Percentiles rank a stretch among this genome's conserved stretches.
Conservation (phyloP, 2,113 vertebrate species). For the Trichechus manatus region DNA sequence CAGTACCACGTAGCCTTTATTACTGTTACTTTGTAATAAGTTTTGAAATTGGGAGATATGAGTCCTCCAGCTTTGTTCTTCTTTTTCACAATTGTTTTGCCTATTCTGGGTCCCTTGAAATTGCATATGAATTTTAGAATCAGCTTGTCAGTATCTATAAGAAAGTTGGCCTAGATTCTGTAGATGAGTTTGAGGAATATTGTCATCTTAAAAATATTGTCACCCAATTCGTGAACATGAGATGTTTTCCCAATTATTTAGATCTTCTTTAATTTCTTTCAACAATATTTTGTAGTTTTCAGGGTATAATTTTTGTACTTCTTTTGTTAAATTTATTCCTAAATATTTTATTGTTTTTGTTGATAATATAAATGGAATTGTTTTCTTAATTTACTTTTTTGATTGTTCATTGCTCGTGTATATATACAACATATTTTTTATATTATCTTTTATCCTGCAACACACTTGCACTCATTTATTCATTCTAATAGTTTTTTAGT, state of each 20-base stretch:
- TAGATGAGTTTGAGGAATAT: background rate
- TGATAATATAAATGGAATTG: background rate
- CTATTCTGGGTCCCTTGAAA: background rate
- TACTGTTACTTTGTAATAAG: background rate
- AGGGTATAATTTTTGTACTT: too few species aligned
- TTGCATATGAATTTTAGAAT: background rate
- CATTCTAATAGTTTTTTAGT: too few species aligned
- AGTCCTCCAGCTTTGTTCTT: background rate
- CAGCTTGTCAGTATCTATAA: background rate
- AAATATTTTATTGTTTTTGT: background rate
- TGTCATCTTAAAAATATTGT: too few species aligned
- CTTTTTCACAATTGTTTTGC: too few species aligned
- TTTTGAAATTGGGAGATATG: background rate
- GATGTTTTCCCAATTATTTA: background rate
- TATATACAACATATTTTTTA: background rate
- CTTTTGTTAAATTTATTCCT: too few species aligned
- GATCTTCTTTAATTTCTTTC: background rate
- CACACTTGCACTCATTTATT: too few species aligned
- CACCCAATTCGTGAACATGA: background rate
- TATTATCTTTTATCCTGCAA: too few species aligned
- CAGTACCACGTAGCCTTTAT: background rate
- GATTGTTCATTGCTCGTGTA: background rate
- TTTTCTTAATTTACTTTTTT: background rate
- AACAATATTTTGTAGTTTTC: too few species aligned
- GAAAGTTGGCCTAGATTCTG: background rate